A percentile compares a stretch with the other conserved stretches of the same genome.
phyloP scores from a whole-genome alignment of 2,113 vertebrate species.

The Phylloscopus trochilus region DNA sequence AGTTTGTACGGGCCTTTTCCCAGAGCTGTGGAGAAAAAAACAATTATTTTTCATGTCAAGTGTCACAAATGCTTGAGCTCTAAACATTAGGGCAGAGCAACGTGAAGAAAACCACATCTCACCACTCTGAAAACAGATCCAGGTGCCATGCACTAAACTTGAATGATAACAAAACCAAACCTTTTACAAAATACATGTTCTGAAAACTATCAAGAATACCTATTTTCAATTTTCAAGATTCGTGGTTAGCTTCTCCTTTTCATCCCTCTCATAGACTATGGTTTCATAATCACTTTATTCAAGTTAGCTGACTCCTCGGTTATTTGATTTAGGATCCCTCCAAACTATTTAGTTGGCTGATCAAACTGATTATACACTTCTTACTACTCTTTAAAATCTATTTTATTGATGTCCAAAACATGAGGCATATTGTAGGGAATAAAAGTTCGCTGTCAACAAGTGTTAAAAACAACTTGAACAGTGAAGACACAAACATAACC shows the following conservation, averaged over 20 bases:
- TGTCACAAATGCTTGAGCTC: not conserved
- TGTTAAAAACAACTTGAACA: not conserved
- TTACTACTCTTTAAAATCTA: not conserved
- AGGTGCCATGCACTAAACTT: not conserved
- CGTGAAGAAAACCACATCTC: not conserved
- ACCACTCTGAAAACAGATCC: not conserved
- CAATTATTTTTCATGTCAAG: not conserved
- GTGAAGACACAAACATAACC: not conserved
- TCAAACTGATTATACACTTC: not conserved
- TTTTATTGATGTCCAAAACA: not conserved
- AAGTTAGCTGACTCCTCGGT: rapidly evolving
- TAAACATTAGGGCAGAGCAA: not conserved
- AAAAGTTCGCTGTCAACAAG: not conserved
- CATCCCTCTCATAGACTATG: not conserved
- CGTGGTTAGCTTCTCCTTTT: not conserved
- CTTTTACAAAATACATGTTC: not conserved
- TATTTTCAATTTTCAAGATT: not conserved
- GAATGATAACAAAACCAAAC: not conserved
- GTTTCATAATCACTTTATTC: not conserved
- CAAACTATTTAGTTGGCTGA: not conserved
- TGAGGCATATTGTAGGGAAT: not conserved
- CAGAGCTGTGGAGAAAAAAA: constrained; percentile 75
- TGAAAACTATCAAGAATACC: not conserved
- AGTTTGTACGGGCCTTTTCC: constrained; percentile 91
- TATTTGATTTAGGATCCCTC: not conserved